Base-by-base conservation (phyloP, 1,140 invertebrate genomes). In the Onthophagus taurus region DNA sequence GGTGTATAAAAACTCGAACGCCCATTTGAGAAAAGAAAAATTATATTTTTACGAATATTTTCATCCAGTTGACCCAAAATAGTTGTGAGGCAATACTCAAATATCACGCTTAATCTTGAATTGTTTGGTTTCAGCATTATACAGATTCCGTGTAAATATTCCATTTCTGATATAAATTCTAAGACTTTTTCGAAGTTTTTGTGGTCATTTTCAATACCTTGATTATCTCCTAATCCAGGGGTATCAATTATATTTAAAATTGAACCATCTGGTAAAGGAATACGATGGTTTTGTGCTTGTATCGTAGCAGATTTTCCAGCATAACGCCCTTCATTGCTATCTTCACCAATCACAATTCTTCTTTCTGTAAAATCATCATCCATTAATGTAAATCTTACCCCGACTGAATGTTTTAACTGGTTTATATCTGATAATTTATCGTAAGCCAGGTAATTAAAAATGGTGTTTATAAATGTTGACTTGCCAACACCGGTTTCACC, bases 381-480 rank as follows among this genome's bases (percentile, higher is more conserved):
- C 3, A 29, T 42, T 31, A 42, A 14, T 7, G 26, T 18, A 17
- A 42, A 42, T 12, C 21, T 42, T 9, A 29, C 16, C 4, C 14
- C 7, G 39, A 17, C 4, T 49, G 36, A 1, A 42, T 30, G 8
- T 8, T n/a, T 16, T 31, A n/a, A 14, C 13, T 29, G 13, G 30
- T 2, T 31, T n/a, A 16, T 2, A 29, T 29, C 11, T 42, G 13
- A 7, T 30, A 42, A 19, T 3, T 14, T 19, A 7, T 30, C 11
- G 20, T 19, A 42, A 17, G 24, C 31, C 17, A 42, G 3, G 17
- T 42, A 31, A 18, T 42, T 42, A 24, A 51, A 52, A n/a, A 63
- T 44, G 4, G 60, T 41, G 43, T 63, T 63, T n/a, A 61, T 60
- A 31, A 61, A 59, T 2, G 59, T 61, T 2, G 61, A 63, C 49